Evolutionary conservation across 2,888 invertebrate species (phyloP), one percentile per base, ranked within the genome.

Genomic region (Aquatica leii): DNA sequence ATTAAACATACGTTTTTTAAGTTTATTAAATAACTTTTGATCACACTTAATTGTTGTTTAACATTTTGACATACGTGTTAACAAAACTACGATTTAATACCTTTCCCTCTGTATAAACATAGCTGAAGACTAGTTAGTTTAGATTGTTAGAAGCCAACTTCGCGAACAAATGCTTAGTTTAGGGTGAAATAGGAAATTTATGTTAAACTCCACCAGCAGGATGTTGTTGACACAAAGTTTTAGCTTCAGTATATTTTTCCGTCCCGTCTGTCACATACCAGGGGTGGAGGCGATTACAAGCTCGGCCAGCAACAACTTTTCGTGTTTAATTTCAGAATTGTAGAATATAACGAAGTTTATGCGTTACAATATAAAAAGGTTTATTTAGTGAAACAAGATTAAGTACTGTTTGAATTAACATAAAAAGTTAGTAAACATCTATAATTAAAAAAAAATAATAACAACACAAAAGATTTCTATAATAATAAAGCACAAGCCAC

Each of bases 181-280:
- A 73, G 74, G 74, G 71, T 71, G 73, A 75, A 76, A 76, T 73
- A 74, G 74, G 72, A 70, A 76, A 77, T 77, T 76, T 75, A 76
- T 76, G 77, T 74, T 76, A 76, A 76, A 76, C 73, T 74, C 70
- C 64, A 65, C 62, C 67, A 64, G 70, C 73, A 69, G 73, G 73
- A 74, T 74, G 75, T 76, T 76, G 77, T 76, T 75, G 77, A 75
- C 73, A 74, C 69, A 76, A 76, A 76, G 74, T 77, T 76, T 75
- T 72, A 72, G 73, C 63, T 64, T 61, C 59, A 60, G 62, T 64
- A 69, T 70, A 71, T 74, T 74, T 74, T 74, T 72, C 72, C 70
- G 71, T 69, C 65, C 66, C 61, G 66, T 64, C 59, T 70, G 71
- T 67, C 70, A 66, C 69, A 72, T 69, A 67, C 65, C 65, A 67